Percentiles rank a stretch among this genome's conserved stretches.
Evolutionary conservation across 2,888 invertebrate genomes (phyloP).

Genomic region (Luffia ferchaultella): DNA sequence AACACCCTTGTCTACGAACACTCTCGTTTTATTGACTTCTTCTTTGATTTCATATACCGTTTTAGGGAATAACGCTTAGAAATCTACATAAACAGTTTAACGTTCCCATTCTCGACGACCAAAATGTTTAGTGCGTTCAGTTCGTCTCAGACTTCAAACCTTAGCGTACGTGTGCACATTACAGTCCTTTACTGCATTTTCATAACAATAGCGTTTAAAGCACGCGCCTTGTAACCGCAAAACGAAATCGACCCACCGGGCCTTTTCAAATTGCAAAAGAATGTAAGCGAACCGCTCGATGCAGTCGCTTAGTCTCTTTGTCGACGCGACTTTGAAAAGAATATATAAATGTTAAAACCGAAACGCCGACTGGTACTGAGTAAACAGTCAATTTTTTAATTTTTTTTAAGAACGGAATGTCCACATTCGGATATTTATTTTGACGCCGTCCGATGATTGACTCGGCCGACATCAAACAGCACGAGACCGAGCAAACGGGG

Average conservation of each 20-base stretch:
- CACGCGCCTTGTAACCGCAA: not conserved
- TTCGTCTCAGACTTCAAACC: no score
- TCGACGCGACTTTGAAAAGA: not conserved
- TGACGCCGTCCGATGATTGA: not conserved
- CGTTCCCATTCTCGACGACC: no score
- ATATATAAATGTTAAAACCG: not conserved
- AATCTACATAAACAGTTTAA: no score
- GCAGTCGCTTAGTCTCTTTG: not conserved
- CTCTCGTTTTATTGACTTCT: no score
- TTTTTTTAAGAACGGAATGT: not conserved
- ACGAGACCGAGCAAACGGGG: constrained; percentile 9
- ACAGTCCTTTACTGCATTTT: not conserved
- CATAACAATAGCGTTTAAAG: not conserved
- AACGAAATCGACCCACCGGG: not conserved
- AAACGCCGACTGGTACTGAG: not conserved
- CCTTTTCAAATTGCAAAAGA: not conserved
- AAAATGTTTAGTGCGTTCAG: no score
- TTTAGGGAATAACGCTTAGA: no score
- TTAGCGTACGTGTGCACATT: not conserved
- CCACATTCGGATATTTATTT: not conserved
- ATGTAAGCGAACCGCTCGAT: not conserved
- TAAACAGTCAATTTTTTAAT: not conserved
- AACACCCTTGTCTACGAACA: no score
- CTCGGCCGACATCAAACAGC: constrained; percentile 9
- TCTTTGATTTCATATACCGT: no score